Conservation (phyloP, 2,797 vertebrate genomes). For the Lagodon rhomboides region DNA sequence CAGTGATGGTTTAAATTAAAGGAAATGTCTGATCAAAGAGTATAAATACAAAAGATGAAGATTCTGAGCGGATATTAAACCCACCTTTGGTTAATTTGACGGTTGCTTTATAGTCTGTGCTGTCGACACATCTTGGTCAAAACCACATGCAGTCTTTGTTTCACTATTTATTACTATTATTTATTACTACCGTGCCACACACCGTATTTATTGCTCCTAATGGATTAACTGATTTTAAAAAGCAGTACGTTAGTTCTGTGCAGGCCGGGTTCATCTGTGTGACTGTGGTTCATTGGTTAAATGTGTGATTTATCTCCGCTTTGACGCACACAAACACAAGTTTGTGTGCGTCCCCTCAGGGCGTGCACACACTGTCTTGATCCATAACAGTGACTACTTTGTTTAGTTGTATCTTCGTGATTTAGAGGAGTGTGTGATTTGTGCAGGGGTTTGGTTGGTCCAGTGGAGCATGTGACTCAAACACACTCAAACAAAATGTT, state of each 20-base stretch:
- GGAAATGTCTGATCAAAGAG: neutral
- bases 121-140: too few species aligned
- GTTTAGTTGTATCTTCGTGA: neutral
- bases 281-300: neutral
- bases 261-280: neutral
- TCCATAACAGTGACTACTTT: conserved; percentile 31
- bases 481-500: neutral
- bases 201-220: neutral
- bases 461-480: neutral
- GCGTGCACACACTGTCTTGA: neutral
- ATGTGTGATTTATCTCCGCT: neutral
- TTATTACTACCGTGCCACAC: neutral
- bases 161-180: neutral
- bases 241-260: neutral
- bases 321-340: conserved; percentile 9
- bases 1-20: too few species aligned
- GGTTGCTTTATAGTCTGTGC: too few species aligned
- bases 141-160: neutral
- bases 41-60: neutral
- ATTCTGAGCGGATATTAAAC: neutral
- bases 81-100: neutral
- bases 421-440: neutral
- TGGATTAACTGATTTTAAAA: neutral
- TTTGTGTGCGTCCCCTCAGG: conserved; percentile 9
- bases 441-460: neutral